Conservation (phyloP, 1,140 invertebrate species). For the Aphis gossypii region DNA sequence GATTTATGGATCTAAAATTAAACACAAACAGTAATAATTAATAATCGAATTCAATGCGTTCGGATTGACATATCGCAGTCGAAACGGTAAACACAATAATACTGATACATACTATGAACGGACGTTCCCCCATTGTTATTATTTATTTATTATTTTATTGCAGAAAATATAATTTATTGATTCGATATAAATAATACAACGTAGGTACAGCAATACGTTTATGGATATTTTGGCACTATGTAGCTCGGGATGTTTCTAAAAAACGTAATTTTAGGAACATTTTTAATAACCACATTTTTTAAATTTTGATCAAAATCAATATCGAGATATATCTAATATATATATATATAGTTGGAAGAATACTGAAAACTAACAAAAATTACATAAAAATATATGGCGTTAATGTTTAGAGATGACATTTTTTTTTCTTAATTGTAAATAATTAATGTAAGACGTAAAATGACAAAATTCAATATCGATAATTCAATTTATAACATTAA, state of each 20-base stretch:
- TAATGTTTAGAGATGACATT: not conserved
- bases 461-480: not conserved
- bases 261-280: not conserved
- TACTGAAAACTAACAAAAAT: not conserved
- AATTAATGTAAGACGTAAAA: no score
- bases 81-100: not conserved
- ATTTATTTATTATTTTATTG: not conserved
- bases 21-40: conserved; percentile 12
- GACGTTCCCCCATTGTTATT: not conserved
- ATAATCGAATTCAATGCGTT: not conserved
- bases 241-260: not conserved
- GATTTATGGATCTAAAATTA: not conserved
- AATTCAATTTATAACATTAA: no score
- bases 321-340: no score
- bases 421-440: no score
- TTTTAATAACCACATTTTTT: not conserved
- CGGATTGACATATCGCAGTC: not conserved
- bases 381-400: not conserved
- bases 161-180: not conserved
- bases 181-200: not conserved
- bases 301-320: not conserved
- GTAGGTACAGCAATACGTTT: not conserved
- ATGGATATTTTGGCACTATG: not conserved
- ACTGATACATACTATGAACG: not conserved
- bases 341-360: no score